Evolutionary conservation across 2,888 invertebrate species (phyloP), one percentile per base, ranked within the genome.

Genomic region (Megastigmus dorsalis): DNA sequence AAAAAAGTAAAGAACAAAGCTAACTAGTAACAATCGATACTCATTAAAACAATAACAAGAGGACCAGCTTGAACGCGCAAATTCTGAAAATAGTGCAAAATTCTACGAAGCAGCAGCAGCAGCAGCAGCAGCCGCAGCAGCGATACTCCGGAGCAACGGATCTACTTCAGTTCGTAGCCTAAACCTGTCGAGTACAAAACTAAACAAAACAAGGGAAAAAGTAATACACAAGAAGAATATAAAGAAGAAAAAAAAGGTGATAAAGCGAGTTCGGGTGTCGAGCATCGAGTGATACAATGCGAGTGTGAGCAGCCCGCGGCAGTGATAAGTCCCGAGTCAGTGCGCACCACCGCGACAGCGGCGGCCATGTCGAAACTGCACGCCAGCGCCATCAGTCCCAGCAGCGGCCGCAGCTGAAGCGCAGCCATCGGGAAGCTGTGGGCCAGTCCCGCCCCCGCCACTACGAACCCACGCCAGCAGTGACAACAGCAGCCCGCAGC

Each of bases 131-230:
- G n/a, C n/a, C n/a, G n/a, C n/a, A n/a, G n/a, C n/a, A n/a, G n/a
- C n/a, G n/a, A n/a, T n/a, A n/a, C n/a, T n/a, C n/a, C n/a, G n/a
- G n/a, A 82, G 82, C 78, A 86, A 86, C 86, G 84, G 83, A 86
- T 74, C 85, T 86, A 87, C 86, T 87, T 86, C 85, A 87, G 83
- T 85, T 86, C 84, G 85, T 86, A 88, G 87, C 88, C 88, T 88
- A 88, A 88, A 87, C 88, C 88, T 88, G 87, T 85, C 84, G 84
- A 88, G 88, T 88, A 88, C 88, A 88, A 85, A 84, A n/a, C n/a
- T n/a, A n/a, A n/a, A n/a, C n/a, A n/a, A n/a, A n/a, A n/a, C n/a
- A n/a, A n/a, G n/a, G n/a, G n/a, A n/a, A n/a, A n/a, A n/a, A n/a
- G n/a, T n/a, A n/a, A n/a, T n/a, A n/a, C n/a, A n/a, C n/a, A n/a